A percentile compares a stretch with the other conserved stretches of the same genome.
Evolutionary conservation across 2,888 invertebrate species (phyloP).

Genomic region (Ennomos fuscantarius): DNA sequence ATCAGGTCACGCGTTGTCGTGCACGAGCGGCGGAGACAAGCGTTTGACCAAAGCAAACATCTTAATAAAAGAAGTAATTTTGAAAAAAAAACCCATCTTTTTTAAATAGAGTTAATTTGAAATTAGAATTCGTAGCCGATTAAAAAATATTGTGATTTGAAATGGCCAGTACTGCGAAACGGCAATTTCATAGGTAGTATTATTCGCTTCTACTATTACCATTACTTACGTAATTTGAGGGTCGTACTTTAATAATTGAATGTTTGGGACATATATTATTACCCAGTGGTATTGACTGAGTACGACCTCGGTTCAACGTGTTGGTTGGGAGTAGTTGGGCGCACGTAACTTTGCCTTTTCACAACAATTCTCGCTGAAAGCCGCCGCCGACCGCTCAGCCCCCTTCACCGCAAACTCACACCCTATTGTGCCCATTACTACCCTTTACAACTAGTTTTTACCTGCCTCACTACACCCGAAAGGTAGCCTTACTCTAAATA

Average conservation of each 20-base stretch:
- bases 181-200: too few relatives aligned
- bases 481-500: constrained; percentile 33
- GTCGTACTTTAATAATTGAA: constrained; percentile 35
- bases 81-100: too few relatives aligned
- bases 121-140: too few relatives aligned
- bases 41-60: too few relatives aligned
- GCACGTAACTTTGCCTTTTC: constrained; percentile 68
- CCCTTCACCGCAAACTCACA: constrained; percentile 64
- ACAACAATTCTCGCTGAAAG: constrained; percentile 63
- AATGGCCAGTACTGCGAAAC: too few relatives aligned
- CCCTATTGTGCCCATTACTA: constrained; percentile 66
- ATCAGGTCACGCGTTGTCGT: too few relatives aligned
- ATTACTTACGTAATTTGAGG: constrained; percentile 24
- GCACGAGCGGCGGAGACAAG: too few relatives aligned
- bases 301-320: constrained; percentile 58
- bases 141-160: too few relatives aligned
- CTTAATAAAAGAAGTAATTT: too few relatives aligned
- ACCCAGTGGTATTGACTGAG: constrained; percentile 51
- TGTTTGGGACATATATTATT: constrained; percentile 46
- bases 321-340: constrained; percentile 60
- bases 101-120: too few relatives aligned
- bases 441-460: constrained; percentile 67
- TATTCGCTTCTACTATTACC: constrained; percentile 21
- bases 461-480: constrained; percentile 46
- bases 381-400: constrained; percentile 57